Evolutionary conservation across 2,888 invertebrate species (phyloP), one percentile per base, ranked within the genome.

Genomic region (Melieria crassipennis): DNA sequence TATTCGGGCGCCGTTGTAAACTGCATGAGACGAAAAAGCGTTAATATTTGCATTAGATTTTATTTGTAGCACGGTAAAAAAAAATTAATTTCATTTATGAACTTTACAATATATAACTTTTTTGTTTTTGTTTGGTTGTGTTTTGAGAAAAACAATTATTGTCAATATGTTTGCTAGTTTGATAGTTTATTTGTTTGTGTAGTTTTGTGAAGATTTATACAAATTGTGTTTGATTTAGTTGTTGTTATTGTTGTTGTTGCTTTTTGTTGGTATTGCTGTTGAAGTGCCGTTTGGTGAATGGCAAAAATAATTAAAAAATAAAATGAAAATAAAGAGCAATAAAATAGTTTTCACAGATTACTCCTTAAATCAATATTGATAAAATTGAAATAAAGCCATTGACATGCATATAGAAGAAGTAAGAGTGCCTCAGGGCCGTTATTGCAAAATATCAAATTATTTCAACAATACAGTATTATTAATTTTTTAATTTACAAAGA

Each of bases 1-100:
- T 87, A 87, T 79, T 87, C 87, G 72, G 87, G 87, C 78, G 87
- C 85, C 79, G 85, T 86, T 79, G 87, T 87, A 79, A 86, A 87
- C 87, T 87, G 71, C 58, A 60, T 60, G 48, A 16, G 16, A 0
- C 1, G 11, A 47, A 16, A 50, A 10, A n/a, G 11, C 5, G 6
- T 58, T 58, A 16, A 10, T 46, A 47, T 30, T 30, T 30, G 30
- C 2, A 30, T 62, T 48, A 57, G 11, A 58, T 11, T 56, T 56
- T 57, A 30, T 30, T 30, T 30, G 30, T 2, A 30, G 30, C 30
- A 30, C 30, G 3, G 30, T 30, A 30, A 5, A 65, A 42, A 42
- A 4, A n/a, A 56, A 16, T 16, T 16, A 56, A 56, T 56, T 56
- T 64, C 43, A 30, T 46, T n/a, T 58, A 46, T 47, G 7, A 50